Conservation (phyloP, 2,888 invertebrate species). For the Brachynemurus nebulosus region DNA sequence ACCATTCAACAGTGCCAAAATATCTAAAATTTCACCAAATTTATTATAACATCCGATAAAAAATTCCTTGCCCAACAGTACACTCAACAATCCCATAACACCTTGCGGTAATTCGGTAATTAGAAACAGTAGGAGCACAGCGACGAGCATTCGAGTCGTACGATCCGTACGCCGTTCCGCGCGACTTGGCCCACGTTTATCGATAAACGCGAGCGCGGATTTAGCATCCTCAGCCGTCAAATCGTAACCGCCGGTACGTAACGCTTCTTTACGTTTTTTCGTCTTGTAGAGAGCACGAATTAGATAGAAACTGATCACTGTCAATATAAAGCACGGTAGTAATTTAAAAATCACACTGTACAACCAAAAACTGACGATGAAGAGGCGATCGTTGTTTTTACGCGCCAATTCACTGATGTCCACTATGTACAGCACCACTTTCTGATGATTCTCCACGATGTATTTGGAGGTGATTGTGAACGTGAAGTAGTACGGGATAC, state of each 20-base stretch:
- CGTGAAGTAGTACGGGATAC: constrained; percentile 70
- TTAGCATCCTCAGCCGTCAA: constrained; percentile 20
- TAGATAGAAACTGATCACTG: constrained; percentile 55
- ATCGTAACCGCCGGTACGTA: constrained; percentile 27
- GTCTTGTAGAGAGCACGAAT: constrained; percentile 61
- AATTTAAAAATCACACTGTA: constrained; percentile 69
- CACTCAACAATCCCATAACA: constrained; percentile 43
- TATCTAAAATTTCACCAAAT: constrained; percentile 79
- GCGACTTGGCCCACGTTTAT: constrained; percentile 37
- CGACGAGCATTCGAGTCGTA: constrained; percentile 80
- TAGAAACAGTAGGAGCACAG: constrained; percentile 72
- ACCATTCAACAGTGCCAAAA: constrained; percentile 78
- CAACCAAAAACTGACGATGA: constrained; percentile 60
- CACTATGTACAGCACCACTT: constrained; percentile 43
- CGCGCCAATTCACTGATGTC: constrained; percentile 31
- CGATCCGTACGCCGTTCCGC: constrained; percentile 67
- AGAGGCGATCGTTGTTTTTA: constrained; percentile 29
- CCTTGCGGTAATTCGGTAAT: constrained; percentile 75
- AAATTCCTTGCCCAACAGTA: constrained; percentile 53
- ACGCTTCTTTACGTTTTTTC: constrained; percentile 55
- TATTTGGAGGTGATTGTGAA: constrained; percentile 43
- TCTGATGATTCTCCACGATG: constrained; percentile 39
- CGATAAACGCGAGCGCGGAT: constrained; percentile 17
- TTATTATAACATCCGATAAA: constrained; percentile 66
- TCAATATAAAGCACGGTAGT: constrained; percentile 63